Percentiles rank a stretch among this genome's conserved stretches.
phyloP scores from a whole-genome alignment of 2,888 invertebrate genomes.

The Aleiodes leptofemur region DNA sequence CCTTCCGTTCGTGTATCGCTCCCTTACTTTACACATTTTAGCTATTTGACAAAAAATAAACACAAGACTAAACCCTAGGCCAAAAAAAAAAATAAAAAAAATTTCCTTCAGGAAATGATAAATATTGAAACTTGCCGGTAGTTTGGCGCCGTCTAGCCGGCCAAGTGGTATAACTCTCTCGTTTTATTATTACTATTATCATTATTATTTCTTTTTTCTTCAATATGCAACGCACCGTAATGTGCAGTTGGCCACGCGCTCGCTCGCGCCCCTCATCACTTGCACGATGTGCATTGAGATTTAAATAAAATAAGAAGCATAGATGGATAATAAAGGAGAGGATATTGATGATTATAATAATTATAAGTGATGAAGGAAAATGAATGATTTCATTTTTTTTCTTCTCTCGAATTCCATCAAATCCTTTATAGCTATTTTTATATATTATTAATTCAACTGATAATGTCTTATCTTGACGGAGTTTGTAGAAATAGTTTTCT shows the following conservation, averaged over 20 bases:
- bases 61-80: neutral
- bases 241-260: neutral
- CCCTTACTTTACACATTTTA: neutral
- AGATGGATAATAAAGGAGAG: no score
- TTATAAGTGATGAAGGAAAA: no score
- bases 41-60: slow-evolving; percentile 15
- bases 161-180: slow-evolving; percentile 17
- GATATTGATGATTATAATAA: no score
- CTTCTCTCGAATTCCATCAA: no score
- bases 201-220: slow-evolving; percentile 19
- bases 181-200: no score
- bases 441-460: no score
- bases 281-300: no score
- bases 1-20: neutral
- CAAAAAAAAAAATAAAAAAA: slow-evolving; percentile 5
- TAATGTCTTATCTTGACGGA: no score
- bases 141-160: slow-evolving; percentile 32
- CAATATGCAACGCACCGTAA: slow-evolving; percentile 28
- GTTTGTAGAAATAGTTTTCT: no score
- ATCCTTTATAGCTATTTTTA: no score
- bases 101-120: slow-evolving; percentile 31
- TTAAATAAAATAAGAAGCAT: no score
- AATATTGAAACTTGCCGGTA: slow-evolving; percentile 35
- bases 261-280: slow-evolving; percentile 2
- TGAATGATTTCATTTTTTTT: no score